Conservation (phyloP, 2,888 invertebrate species). For the Alloscopus bannaensis region DNA sequence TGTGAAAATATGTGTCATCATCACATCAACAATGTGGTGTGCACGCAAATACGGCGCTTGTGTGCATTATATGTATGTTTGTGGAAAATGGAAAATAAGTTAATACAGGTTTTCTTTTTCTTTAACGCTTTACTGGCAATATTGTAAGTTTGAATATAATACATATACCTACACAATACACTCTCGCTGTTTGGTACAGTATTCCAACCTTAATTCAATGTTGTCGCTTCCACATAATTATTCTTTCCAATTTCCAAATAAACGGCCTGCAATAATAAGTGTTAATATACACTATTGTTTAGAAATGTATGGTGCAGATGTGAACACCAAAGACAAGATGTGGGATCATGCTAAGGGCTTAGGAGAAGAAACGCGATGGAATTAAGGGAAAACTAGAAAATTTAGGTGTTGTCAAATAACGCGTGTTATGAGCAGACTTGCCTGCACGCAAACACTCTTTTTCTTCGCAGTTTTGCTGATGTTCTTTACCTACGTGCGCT, state of each 20-base stretch:
- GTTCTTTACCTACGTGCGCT: not conserved
- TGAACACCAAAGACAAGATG: not conserved
- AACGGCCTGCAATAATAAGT: not conserved
- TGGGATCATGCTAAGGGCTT: not conserved
- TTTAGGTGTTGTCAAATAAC: not conserved
- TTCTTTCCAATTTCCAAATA: not conserved
- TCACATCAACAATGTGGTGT: not conserved
- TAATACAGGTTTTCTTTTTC: not conserved
- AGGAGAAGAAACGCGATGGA: not conserved
- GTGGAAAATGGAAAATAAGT: no score
- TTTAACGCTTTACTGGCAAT: not conserved
- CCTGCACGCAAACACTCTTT: no score
- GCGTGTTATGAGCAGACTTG: not conserved
- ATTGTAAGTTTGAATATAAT: not conserved
- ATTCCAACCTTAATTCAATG: no score
- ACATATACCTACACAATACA: not conserved
- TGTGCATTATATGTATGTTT: not conserved
- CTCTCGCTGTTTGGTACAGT: no score
- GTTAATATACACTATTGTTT: not conserved
- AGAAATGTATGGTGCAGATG: not conserved
- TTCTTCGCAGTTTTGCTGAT: not conserved
- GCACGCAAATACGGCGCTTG: not conserved
- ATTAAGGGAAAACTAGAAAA: constrained; percentile 5
- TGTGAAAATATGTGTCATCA: not conserved
- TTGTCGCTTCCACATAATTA: not conserved